Evolutionary conservation across 1,140 invertebrate genomes (phyloP).

Genomic region (Diabrotica virgifera): DNA sequence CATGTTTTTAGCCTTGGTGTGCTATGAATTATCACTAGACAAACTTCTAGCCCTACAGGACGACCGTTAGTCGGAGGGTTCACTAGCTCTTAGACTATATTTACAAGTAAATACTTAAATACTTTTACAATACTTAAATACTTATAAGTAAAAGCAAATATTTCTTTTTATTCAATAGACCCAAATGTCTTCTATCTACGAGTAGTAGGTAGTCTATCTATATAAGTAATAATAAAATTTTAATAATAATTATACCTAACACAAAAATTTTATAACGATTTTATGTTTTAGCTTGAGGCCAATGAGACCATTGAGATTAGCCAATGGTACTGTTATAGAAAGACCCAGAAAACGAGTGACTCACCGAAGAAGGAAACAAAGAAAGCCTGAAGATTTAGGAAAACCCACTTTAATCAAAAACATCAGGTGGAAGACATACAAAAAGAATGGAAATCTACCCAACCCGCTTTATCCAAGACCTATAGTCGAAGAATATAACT

Average conservation of each 20-base stretch:
- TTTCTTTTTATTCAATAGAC: too few relatives aligned
- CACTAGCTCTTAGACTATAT: too few relatives aligned
- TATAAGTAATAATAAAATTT: too few relatives aligned
- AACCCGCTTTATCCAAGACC: constrained; percentile 33
- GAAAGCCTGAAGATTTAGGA: constrained; percentile 8
- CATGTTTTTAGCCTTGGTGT: too few relatives aligned
- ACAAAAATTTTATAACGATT: not conserved
- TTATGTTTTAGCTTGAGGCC: not conserved
- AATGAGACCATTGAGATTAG: not conserved
- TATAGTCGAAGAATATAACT: constrained; percentile 37
- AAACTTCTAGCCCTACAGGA: too few relatives aligned
- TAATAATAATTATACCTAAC: not conserved
- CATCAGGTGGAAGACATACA: constrained; percentile 24
- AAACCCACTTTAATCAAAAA: constrained; percentile 6
- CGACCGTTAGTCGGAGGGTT: too few relatives aligned
- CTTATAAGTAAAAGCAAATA: too few relatives aligned
- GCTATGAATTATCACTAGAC: too few relatives aligned
- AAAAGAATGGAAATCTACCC: constrained; percentile 11
- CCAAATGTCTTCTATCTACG: too few relatives aligned
- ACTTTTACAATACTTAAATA: too few relatives aligned
- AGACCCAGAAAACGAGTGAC: not conserved
- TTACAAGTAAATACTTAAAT: too few relatives aligned
- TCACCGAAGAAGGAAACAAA: not conserved
- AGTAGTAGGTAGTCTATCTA: too few relatives aligned
- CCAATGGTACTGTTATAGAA: not conserved